These are phyloP conservation scores for Callaeas wilsoni DNA, from an alignment of 2,113 vertebrate genomes.

Conservation along the genomic window DNA sequence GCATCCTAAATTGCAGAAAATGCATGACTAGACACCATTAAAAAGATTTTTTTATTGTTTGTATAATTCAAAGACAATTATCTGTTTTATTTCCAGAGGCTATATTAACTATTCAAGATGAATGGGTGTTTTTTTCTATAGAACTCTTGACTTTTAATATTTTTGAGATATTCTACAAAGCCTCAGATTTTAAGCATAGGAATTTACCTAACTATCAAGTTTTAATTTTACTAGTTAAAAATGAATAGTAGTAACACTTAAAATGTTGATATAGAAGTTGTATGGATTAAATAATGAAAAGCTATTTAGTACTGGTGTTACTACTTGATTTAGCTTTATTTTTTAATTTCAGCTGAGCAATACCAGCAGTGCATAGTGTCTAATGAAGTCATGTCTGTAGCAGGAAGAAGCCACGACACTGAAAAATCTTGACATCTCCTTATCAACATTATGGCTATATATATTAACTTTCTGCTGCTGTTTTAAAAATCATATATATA, in stretches of 20 bases:
- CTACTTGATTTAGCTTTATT: not conserved
- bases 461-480: not conserved
- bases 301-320: not conserved
- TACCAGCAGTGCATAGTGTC: not conserved
- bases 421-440: not conserved
- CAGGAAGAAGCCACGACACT: not conserved
- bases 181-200: not conserved
- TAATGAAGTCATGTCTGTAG: not conserved
- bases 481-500: not conserved
- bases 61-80: not conserved
- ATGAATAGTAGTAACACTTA: not conserved
- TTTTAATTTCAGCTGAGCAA: not conserved
- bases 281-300: not conserved
- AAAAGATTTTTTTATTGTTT: not conserved
- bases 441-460: not conserved
- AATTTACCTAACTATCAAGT: not conserved
- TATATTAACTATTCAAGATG: not conserved
- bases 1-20: not conserved
- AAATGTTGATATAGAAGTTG: not conserved
- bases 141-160: not conserved
- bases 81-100: not conserved
- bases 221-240: not conserved
- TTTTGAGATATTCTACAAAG: not conserved
- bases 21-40: not conserved
- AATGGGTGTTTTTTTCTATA: rapidly evolving